Evolutionary conservation across 2,797 vertebrate genomes (phyloP), one percentile per base, ranked within the genome.

Genomic region (Anabas testudineus): DNA sequence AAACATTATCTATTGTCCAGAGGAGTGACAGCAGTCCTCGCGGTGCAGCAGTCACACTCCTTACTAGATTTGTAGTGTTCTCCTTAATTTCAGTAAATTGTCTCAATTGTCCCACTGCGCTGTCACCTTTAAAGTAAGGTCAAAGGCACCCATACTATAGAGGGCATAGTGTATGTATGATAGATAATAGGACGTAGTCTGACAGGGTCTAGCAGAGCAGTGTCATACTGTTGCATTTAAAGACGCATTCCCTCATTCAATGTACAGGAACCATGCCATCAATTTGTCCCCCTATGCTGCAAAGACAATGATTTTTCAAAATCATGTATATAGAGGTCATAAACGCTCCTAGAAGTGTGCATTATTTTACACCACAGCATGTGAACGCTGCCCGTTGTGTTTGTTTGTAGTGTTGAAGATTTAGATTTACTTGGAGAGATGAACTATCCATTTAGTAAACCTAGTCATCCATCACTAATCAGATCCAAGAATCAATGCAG

Each of bases 1-100:
- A 80, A 64, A 82, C 64, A 37, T 55, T n/a, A n/a, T n/a, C n/a
- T n/a, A 70, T 91, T 88, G 87, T 90, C 81, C 75, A 22, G 57
- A 2, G 6, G 43, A 66, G 71, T 42, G 81, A 78, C 62, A 52
- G 51, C 69, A 42, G 47, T 22, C 51, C 57, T 70, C 62, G 14
- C n/a, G 9, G 4, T 54, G 64, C 74, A 53, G 60, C 69, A 51
- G 60, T 76, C 74, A 63, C 71, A 1, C 51, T 67, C 28, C 14
- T 67, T 61, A 47, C 39, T 0, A 2, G 15, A 28, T 36, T 7
- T 58, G 39, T 28, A 54, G 41, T n/a, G 53, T 21, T 24, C 63
- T 68, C 45, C 45, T 64, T 10, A 15, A 30, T 46, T 62, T 41
- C 60, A 67, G 53, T 7, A 18, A 52, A 55, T 37, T 67, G 60